Evolutionary conservation across 2,113 vertebrate species (phyloP), one percentile per base, ranked within the genome.

Genomic region (Harpagus bidentatus): DNA sequence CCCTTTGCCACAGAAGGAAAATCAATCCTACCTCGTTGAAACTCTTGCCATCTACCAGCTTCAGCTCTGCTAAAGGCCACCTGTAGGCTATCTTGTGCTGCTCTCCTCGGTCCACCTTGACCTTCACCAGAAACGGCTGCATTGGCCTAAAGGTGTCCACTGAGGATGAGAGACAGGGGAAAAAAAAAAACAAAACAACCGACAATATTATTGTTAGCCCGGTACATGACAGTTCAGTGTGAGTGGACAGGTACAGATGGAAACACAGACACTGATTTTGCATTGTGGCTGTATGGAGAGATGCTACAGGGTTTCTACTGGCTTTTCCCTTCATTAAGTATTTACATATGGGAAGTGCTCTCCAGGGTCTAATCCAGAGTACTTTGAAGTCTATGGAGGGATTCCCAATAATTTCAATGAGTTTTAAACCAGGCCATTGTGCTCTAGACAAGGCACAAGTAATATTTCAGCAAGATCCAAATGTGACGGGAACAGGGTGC

Each of bases 21-120:
- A 67, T 36, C 42, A 40, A 1, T 43, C 80, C 29, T 94, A 96
- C 97, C 94, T 97, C 90, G 48, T 61, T 2, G 34, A 61, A 81
- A 40, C 72, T 91, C 85, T 92, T 97, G 50, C 93, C 97, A 18
- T 97, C 97, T 6, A 97, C 96, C 38, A 95, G 65, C 63, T 92
- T 88, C 79, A 97, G 95, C 70, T 97, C 90, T 34, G 76, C 79
- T 16, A 95, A 79, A 29, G 95, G 66, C 96, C 97, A 97, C 45
- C 52, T 53, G 53, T 20, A 34, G 26, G 29, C 63, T 20, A 23
- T 17, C 93, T 97, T 94, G 94, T 87, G 85, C 43, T 94, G 95
- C 36, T 95, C 95, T 21, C 86, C 95, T 81, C 78, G 74, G 9
- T 93, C 95, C 10, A 36, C 74, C 79, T 85, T 93, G 48, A 97